A percentile compares a stretch with the other conserved stretches of the same genome.
phyloP scores from a whole-genome alignment of 1,140 invertebrate species.

The Meteorus sp. region DNA sequence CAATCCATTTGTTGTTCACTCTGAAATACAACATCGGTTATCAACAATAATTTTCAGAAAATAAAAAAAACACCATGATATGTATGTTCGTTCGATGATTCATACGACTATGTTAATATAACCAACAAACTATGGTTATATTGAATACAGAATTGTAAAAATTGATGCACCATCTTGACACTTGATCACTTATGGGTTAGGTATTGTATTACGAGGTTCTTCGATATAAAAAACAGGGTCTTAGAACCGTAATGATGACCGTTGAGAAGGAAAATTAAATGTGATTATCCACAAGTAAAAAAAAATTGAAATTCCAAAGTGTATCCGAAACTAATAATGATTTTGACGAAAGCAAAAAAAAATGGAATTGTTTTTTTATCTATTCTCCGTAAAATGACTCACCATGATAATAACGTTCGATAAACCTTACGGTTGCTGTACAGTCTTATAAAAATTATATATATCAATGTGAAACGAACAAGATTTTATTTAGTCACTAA shows the following conservation, averaged over 20 bases:
- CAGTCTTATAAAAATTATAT: slow-evolving; percentile 7
- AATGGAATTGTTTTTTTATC: slow-evolving; percentile 4
- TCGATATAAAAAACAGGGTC: slow-evolving; percentile 3
- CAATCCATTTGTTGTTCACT: slow-evolving; percentile 98
- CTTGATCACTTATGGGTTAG: slow-evolving; percentile 29
- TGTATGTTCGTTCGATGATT: slow-evolving; percentile 14
- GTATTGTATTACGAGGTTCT: slow-evolving; percentile 28
- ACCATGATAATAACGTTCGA: slow-evolving; percentile 35
- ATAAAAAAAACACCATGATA: neutral
- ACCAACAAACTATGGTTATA: slow-evolving; percentile 19
- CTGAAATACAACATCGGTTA: slow-evolving; percentile 63
- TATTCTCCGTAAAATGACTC: slow-evolving; percentile 33
- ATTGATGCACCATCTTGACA: slow-evolving; percentile 42
- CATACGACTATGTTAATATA: too few species aligned
- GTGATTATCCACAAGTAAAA: neutral
- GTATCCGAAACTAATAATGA: neutral
- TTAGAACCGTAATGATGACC: too few species aligned
- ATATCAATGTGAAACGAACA: slow-evolving; percentile 11
- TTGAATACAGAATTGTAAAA: slow-evolving; percentile 13
- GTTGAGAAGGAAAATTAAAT: neutral
- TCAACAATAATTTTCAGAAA: slow-evolving; percentile 2
- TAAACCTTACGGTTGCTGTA: neutral
- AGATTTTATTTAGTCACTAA: slow-evolving; percentile 24
- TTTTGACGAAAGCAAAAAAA: slow-evolving; percentile 22
- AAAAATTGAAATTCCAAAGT: neutral